Evolutionary conservation across 1,140 invertebrate genomes (phyloP).

Genomic region (Trigoniulus corallinus): DNA sequence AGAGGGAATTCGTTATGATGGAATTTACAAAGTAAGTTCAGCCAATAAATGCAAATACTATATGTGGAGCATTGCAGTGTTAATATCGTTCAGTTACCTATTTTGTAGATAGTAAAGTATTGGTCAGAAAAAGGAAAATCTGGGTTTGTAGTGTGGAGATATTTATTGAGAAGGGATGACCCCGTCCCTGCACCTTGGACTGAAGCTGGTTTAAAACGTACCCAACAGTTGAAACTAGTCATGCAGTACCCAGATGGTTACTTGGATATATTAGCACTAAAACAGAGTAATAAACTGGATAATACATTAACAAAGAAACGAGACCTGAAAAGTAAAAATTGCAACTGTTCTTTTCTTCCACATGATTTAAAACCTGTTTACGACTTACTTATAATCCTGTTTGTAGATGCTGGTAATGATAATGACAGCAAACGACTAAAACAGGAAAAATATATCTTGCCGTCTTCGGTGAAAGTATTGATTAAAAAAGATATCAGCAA

Average conservation of each 20-base stretch:
- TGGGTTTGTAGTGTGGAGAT: slow-evolving; percentile 67
- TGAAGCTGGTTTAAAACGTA: slow-evolving; percentile 40
- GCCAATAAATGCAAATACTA: too few species aligned
- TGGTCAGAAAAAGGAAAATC: slow-evolving; percentile 61
- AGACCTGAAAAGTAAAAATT: neutral
- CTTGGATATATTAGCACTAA: too few species aligned
- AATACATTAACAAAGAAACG: neutral
- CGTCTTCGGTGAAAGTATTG: neutral
- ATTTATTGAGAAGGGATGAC: slow-evolving; percentile 59
- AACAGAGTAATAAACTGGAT: neutral
- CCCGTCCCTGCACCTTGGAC: slow-evolving; percentile 66
- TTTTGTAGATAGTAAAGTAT: slow-evolving; percentile 68
- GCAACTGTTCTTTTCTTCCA: neutral
- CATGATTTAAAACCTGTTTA: too few species aligned
- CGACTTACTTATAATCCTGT: too few species aligned
- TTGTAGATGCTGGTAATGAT: neutral
- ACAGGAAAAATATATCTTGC: neutral
- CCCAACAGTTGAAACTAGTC: slow-evolving; percentile 23
- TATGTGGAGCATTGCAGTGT: too few species aligned
- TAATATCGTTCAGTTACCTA: too few species aligned
- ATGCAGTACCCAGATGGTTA: slow-evolving; percentile 15
- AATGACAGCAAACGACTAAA: neutral
- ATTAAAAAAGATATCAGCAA: slow-evolving; percentile 1
- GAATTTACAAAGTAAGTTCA: slow-evolving; percentile 35
- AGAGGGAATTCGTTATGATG: slow-evolving; percentile 43